Evolutionary conservation across 37 sponge, comb jelly and placozoan species (phyloP), one percentile per base, ranked within the genome.

Genomic region (Diacarnus erythraeanus): DNA sequence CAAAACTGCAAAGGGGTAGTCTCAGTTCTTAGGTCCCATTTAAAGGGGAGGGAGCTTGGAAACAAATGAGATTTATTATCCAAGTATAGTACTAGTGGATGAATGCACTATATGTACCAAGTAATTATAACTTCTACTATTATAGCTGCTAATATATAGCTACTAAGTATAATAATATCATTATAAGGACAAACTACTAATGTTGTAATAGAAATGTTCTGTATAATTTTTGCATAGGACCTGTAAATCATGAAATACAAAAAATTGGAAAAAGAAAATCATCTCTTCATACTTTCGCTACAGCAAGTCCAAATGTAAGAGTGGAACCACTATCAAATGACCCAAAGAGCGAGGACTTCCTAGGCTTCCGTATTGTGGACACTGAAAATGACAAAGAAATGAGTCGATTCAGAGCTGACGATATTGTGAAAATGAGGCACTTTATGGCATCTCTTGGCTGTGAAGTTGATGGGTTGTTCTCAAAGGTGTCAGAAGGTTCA

Each of bases 191-290:
- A n/a, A n/a, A n/a, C n/a, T n/a, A n/a, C n/a, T n/a, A n/a, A n/a
- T n/a, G n/a, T n/a, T n/a, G n/a, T n/a, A n/a, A n/a, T n/a, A n/a
- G n/a, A n/a, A n/a, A n/a, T n/a, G n/a, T n/a, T n/a, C n/a, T n/a
- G n/a, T n/a, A n/a, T n/a, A n/a, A n/a, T n/a, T n/a, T n/a, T n/a
- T n/a, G n/a, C 60, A 47, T 12, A 47, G 51, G 51, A 47, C 10
- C 51, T 47, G 51, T 47, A 15, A 47, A 12, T 47, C 12, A 6
- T 47, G 51, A 47, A 47, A 12, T 47, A 47, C 51, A 15, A 47
- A 47, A 47, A 47, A 47, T 47, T 15, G 51, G 51, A 6, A 59
- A 81, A 82, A 0, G 83, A 86, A 6, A 47, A 47, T 15, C 6
- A 12, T 15, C 10, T 15, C 51, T 47, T 47, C 51, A 47, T 47